These are phyloP conservation scores for Indri indri DNA, from an alignment of 2,113 vertebrate species.

Conservation along the genomic window DNA sequence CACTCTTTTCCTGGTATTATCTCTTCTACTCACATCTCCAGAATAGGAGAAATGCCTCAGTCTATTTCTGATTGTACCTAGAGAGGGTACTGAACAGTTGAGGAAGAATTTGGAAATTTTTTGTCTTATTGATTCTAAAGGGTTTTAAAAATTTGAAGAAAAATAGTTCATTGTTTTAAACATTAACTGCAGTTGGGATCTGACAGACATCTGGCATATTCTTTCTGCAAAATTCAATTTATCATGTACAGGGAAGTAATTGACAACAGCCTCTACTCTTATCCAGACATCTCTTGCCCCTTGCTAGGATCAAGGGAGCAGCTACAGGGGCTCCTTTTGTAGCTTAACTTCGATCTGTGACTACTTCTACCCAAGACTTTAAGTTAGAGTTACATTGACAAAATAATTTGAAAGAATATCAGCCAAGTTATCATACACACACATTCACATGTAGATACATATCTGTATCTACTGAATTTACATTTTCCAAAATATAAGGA, in stretches of 20 bases:
- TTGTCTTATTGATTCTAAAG: not conserved
- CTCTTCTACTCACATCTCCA: not conserved
- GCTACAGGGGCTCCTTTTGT: not conserved
- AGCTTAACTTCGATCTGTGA: not conserved
- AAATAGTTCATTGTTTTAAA: not conserved
- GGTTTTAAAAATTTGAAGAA: not conserved
- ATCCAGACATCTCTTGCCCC: not conserved
- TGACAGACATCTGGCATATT: not conserved
- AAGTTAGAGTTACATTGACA: not conserved
- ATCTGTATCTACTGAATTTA: not conserved
- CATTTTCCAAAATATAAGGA: not conserved
- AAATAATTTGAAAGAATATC: not conserved
- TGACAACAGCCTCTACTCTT: not conserved
- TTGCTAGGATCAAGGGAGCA: not conserved
- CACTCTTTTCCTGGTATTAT: not conserved
- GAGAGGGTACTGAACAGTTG: not conserved
- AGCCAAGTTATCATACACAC: not conserved
- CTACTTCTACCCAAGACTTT: not conserved
- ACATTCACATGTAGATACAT: not conserved
- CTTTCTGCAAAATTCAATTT: not conserved
- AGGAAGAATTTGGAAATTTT: not conserved
- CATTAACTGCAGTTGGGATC: not conserved
- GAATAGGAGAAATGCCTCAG: not conserved
- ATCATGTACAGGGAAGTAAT: not conserved
- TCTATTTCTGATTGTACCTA: not conserved